Evolutionary conservation across 2,113 vertebrate species (phyloP).

Genomic region (Mellivora capensis): DNA sequence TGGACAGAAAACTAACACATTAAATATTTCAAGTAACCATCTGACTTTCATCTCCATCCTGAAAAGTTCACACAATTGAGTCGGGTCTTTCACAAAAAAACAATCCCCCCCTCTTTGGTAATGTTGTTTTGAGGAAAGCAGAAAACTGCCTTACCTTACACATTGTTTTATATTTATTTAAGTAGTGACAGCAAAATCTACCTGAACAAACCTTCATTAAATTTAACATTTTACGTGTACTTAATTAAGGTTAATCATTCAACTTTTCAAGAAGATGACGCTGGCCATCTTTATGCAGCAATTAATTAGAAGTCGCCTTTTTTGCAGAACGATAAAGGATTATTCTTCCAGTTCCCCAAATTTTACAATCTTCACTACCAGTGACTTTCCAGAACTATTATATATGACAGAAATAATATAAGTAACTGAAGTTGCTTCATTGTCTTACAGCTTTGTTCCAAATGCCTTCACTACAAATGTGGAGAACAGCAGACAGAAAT

Average conservation of each 20-base stretch:
- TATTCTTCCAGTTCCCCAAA: not conserved
- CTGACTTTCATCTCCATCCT: not conserved
- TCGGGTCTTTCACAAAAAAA: not conserved
- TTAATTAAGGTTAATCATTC: not conserved
- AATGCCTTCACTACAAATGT: not conserved
- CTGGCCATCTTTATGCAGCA: not conserved
- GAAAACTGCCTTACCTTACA: not conserved
- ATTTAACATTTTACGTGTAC: not conserved
- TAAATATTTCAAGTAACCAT: constrained; percentile 1
- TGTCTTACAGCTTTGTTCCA: not conserved
- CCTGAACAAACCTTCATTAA: not conserved
- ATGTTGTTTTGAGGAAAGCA: not conserved
- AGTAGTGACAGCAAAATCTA: not conserved
- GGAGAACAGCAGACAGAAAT: not conserved
- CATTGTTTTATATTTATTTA: not conserved
- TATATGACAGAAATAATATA: not conserved
- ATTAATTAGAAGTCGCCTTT: not conserved
- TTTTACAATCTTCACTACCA: not conserved
- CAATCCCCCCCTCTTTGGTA: not conserved
- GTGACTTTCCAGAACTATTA: not conserved
- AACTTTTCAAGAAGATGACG: not conserved
- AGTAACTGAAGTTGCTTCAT: not conserved
- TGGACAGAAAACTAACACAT: not conserved
- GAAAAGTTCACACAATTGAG: not conserved
- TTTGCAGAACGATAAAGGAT: not conserved